Conservation (phyloP, 2,113 vertebrate genomes). For the Columba livia region DNA sequence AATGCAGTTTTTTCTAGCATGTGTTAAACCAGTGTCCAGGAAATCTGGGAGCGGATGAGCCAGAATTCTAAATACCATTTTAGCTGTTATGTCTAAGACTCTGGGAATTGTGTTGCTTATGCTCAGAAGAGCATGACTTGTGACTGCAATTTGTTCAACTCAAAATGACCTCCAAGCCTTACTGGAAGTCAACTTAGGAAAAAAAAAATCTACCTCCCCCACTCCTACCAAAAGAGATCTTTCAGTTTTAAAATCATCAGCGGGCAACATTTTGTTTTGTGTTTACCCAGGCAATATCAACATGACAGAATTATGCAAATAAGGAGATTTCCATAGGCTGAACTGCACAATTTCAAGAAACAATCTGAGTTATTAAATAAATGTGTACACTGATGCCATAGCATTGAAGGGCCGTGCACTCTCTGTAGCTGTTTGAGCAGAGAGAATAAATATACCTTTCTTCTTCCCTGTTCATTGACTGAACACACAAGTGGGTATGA, state of each 20-base stretch:
- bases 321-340: slow-evolving; percentile 58
- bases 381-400: not conserved
- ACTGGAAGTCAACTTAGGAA: slow-evolving; percentile 1
- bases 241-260: slow-evolving; percentile 19
- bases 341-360: slow-evolving; percentile 30
- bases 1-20: not conserved
- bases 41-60: slow-evolving; percentile 7
- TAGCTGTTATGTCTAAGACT: slow-evolving; percentile 15
- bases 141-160: slow-evolving; percentile 38
- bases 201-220: not conserved
- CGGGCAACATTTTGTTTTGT: not conserved
- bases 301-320: slow-evolving; percentile 16
- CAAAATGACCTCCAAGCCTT: slow-evolving; percentile 6
- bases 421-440: not conserved
- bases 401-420: not conserved
- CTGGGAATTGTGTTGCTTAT: not conserved
- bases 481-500: not conserved
- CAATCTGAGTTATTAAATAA: slow-evolving; percentile 16
- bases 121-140: slow-evolving; percentile 31
- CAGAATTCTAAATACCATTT: slow-evolving; percentile 3
- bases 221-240: not conserved
- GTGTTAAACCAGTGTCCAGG: not conserved
- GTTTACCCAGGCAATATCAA: slow-evolving; percentile 2
- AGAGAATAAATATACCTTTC: slow-evolving; percentile 37
- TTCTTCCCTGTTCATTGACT: slow-evolving; percentile 3